A percentile compares a stretch with the other conserved stretches of the same genome.
Conservation (phyloP, 2,113 vertebrate species). For the Laticauda laticaudata region DNA sequence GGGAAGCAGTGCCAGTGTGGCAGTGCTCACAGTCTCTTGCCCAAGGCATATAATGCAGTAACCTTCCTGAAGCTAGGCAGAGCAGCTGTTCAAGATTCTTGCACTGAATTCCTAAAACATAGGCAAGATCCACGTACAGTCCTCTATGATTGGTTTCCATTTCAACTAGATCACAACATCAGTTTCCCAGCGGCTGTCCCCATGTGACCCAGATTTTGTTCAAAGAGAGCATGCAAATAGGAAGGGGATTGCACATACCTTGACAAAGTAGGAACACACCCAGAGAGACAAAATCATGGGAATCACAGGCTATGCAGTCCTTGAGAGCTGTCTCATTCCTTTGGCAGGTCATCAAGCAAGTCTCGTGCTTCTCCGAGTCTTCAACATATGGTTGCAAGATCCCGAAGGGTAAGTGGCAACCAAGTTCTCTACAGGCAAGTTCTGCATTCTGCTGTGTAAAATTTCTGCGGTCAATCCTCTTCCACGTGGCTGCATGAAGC, state of each 20-base stretch:
- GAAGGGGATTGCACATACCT: conserved; percentile 25
- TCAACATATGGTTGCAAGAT: rapidly evolving
- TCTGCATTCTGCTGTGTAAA: background rate
- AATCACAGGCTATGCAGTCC: rapidly evolving
- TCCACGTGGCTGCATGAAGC: rapidly evolving
- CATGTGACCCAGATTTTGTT: background rate
- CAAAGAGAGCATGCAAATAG: rapidly evolving
- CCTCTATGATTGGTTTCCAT: background rate
- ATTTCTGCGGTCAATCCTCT: background rate
- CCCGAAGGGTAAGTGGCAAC: background rate
- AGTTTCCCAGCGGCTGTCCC: background rate
- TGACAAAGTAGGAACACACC: background rate
- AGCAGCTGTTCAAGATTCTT: background rate
- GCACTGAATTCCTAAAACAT: background rate
- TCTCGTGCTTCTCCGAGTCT: rapidly evolving
- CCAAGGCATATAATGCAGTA: background rate
- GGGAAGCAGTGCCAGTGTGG: background rate
- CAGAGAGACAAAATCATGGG: background rate
- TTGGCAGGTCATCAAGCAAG: rapidly evolving
- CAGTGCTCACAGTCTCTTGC: too few relatives aligned
- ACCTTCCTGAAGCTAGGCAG: background rate
- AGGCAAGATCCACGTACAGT: background rate
- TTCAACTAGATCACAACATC: background rate
- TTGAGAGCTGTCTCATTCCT: rapidly evolving
- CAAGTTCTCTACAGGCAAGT: conserved; percentile 37